Evolutionary conservation across 2,113 vertebrate species (phyloP), one percentile per base, ranked within the genome.

Genomic region (Cavia porcellus): DNA sequence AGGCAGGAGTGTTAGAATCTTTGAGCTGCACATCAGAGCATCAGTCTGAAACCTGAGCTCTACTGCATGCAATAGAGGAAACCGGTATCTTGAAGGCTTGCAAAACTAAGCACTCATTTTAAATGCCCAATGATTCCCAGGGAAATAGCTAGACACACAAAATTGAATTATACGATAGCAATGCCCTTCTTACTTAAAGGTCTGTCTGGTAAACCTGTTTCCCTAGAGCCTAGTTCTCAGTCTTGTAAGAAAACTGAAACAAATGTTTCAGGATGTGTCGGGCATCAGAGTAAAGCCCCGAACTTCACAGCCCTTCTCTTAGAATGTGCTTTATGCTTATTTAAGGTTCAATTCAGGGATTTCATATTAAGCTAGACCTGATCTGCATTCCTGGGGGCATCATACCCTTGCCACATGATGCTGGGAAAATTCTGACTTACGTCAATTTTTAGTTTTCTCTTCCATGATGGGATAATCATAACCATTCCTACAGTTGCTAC

Each of bases 161-260:
- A 93, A 75, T 28, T 61, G 22, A 80, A 86, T 30, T 77, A 83
- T 35, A 81, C 0, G 5, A 24, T 30, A 61, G 25, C 14, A 93
- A 83, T 87, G 47, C 25, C 30, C 38, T n/a, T 94, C 52, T 95
- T 64, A 68, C 24, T 92, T 75, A 85, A 93, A 92, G 20, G 19
- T 80, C 42, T 86, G 42, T 57, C 24, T 89, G 83, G 32, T 55
- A 94, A 89, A 91, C 0, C 20, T 5, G 83, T 77, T 22, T 11
- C 30, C 74, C 61, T 94, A 14, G n/a, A 82, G 15, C 25, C 6
- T 20, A 52, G 61, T 19, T 14, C 70, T 93, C 35, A 89, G 82
- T 24, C 50, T 45, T 87, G 75, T 96, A 89, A 35, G 83, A 93
- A 96, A 66, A 70, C 8, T 32, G 15, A 94, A 83, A 93, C 20